phyloP scores from a whole-genome alignment of 2,888 invertebrate genomes.

The Pachycephus smyrnensis region DNA sequence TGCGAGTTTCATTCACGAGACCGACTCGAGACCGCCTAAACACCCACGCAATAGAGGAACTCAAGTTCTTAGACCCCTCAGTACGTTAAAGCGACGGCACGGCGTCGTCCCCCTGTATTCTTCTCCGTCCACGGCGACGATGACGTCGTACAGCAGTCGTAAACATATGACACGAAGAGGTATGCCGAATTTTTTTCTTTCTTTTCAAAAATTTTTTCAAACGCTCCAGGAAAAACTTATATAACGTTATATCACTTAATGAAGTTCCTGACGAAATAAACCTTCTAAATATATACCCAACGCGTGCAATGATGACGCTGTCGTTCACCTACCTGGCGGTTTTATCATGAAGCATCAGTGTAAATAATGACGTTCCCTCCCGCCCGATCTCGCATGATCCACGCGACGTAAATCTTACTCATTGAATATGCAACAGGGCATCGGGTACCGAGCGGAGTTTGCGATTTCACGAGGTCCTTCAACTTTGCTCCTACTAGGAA shows the following conservation, averaged over 20 bases:
- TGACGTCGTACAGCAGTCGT: not conserved
- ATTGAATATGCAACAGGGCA: constrained; percentile 1
- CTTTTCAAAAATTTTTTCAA: not conserved
- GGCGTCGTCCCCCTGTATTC: not conserved
- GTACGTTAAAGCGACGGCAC: not conserved
- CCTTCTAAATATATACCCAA: no score
- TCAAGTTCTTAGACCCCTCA: not conserved
- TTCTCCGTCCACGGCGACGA: not conserved
- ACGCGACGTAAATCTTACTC: not conserved
- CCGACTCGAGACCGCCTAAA: not conserved
- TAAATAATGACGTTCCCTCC: not conserved
- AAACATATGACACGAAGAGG: not conserved
- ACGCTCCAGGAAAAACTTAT: not conserved
- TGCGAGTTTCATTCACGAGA: not conserved
- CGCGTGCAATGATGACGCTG: not conserved
- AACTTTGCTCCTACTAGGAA: not conserved
- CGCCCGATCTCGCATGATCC: not conserved
- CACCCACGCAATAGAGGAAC: not conserved
- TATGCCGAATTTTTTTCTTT: not conserved
- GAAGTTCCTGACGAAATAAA: no score
- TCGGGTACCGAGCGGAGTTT: not conserved
- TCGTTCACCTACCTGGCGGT: not conserved
- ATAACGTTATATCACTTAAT: no score
- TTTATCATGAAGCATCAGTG: not conserved
- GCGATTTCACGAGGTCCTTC: not conserved